Percentiles rank a stretch among this genome's conserved stretches.
These are phyloP conservation scores for Euplexia lucipara DNA, from an alignment of 2,888 invertebrate genomes.

Conservation along the genomic window DNA sequence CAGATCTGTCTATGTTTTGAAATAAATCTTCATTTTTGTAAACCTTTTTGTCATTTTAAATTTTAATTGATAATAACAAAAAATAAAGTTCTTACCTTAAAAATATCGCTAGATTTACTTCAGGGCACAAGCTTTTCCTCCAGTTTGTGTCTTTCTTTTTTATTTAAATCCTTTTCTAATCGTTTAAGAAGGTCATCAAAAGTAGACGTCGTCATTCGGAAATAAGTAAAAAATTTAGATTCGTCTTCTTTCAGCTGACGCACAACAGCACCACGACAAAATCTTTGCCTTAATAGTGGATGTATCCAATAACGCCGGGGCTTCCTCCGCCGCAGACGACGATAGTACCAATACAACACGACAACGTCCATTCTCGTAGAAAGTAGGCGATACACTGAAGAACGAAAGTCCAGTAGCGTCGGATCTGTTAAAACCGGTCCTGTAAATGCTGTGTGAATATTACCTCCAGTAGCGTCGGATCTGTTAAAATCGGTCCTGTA, in stretches of 20 bases:
- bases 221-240: constrained; percentile 54
- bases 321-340: constrained; percentile 55
- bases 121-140: constrained; percentile 47
- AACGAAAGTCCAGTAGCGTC: constrained; percentile 38
- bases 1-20: constrained; percentile 38
- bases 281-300: constrained; percentile 34
- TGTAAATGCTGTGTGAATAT: neutral
- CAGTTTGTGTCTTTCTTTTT: constrained; percentile 44
- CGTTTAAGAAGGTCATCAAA: constrained; percentile 47
- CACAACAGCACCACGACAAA: constrained; percentile 31
- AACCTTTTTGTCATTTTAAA: constrained; percentile 21
- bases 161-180: constrained; percentile 49
- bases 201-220: constrained; percentile 32
- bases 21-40: constrained; percentile 18
- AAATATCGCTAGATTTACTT: constrained; percentile 59
- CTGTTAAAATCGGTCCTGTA: constrained; percentile 30
- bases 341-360: constrained; percentile 62
- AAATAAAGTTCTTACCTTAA: constrained; percentile 49
- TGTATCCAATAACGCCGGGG: constrained; percentile 60
- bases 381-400: constrained; percentile 35
- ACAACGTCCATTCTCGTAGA: constrained; percentile 38
- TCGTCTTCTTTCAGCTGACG: constrained; percentile 53
- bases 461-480: constrained; percentile 39
- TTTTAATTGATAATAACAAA: constrained; percentile 35
- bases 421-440: constrained; percentile 39